Evolutionary conservation across 2,797 vertebrate genomes (phyloP).

Genomic region (Diglossa cyanea): DNA sequence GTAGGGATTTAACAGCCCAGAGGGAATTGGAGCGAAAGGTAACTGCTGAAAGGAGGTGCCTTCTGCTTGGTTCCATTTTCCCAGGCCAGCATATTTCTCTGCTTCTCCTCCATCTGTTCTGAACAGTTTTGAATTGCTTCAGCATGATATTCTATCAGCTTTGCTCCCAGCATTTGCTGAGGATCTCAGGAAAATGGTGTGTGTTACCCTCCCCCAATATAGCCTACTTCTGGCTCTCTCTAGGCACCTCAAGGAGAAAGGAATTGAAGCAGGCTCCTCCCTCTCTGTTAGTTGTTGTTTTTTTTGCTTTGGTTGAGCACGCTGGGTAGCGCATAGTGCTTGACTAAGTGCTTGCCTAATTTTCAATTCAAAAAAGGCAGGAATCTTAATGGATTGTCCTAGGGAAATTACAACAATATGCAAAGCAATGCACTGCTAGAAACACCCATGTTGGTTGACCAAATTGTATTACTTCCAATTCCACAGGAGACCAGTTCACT

Average conservation of each 20-base stretch:
- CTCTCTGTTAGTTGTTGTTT: background rate
- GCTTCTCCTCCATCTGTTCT: background rate
- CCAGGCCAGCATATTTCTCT: background rate
- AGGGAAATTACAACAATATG: background rate
- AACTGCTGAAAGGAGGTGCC: background rate
- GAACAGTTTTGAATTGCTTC: background rate
- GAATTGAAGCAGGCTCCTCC: background rate
- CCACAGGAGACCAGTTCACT: background rate
- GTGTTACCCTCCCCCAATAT: rapidly evolving
- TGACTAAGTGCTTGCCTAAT: background rate
- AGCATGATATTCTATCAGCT: background rate
- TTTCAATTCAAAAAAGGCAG: background rate
- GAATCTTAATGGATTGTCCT: background rate
- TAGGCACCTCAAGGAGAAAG: background rate
- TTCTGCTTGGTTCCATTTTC: background rate
- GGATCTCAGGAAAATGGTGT: background rate
- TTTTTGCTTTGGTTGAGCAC: background rate
- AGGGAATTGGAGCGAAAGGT: background rate
- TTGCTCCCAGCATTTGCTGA: background rate
- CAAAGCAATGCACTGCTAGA: background rate
- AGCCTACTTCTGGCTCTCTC: background rate
- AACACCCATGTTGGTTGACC: background rate
- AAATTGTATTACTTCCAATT: background rate
- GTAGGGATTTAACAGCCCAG: background rate
- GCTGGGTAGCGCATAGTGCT: background rate